Evolutionary conservation across 2,113 vertebrate species (phyloP), one percentile per base, ranked within the genome.

Genomic region (Calonectris borealis): DNA sequence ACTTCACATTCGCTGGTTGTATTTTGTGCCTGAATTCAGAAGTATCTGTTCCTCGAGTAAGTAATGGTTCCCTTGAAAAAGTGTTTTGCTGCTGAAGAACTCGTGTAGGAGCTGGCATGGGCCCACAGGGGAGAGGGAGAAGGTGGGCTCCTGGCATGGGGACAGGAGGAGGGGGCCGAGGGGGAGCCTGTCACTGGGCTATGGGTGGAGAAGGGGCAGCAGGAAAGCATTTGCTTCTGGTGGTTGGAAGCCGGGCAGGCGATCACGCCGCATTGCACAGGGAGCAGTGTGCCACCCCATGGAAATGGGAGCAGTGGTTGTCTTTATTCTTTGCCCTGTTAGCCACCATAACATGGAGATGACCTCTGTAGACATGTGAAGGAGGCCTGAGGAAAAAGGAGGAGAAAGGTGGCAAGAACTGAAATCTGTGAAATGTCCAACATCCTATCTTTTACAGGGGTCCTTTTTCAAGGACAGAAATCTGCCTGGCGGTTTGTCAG

Each of bases 91-190:
- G 66, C 68, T 72, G 62, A 26, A 76, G 71, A 80, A 15, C 12
- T 29, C 18, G 44, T 10, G 49, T 24, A 36, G 54, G 8, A 38
- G 54, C 66, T 69, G 26, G 15, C 1, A 0, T 34, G 78, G 46
- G 42, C 46, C 52, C 29, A 0, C 0, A 1, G 25, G 36, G 20
- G 7, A 34, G 19, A 4, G 32, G 38, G 26, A 70, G 51, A 36
- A 52, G 40, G 11, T 3, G 10, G 4, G 11, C 6, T 58, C 8
- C 19, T 88, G 54, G 14, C 0, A 0, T 31, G 32, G 70, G 40
- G 32, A 3, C 42, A 27, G 62, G 11, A 68, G 51, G 16, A 51
- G 6, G 5, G 16, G n/a, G 22, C 38, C 0, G 0, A 34, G 42
- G 68, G 49, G 40, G 18, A 46, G 29, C 40, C 61, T 10, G 2